Percentiles rank a stretch among this genome's conserved stretches.
Conservation (phyloP, 1,140 invertebrate species). For the Odontomachus brunneus region DNA sequence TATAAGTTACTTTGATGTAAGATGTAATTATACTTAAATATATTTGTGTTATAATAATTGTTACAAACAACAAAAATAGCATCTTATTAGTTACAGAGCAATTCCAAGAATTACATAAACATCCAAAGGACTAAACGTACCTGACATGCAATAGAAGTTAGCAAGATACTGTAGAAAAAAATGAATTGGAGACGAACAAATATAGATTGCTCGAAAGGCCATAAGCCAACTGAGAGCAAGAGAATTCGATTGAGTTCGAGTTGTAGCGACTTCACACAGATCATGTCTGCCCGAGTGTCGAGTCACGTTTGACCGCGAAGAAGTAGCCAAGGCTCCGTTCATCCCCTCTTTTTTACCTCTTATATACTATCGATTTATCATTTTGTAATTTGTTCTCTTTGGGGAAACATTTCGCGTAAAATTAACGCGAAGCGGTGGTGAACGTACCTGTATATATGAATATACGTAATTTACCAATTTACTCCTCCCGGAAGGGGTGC, state of each 20-base stretch:
- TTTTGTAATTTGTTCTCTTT: too few species aligned
- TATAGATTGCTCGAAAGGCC: conserved; percentile 17
- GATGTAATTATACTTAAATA: too few species aligned
- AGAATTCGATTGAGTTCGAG: conserved; percentile 2
- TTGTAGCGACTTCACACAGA: neutral
- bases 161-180: neutral
- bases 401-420: too few species aligned
- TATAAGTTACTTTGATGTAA: too few species aligned
- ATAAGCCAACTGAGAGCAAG: neutral
- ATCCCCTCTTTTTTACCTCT: neutral
- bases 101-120: neutral
- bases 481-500: too few species aligned
- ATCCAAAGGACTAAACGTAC: neutral
- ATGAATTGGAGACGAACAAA: neutral
- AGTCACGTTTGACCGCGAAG: neutral
- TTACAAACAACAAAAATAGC: neutral
- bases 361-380: neutral
- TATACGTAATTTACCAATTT: too few species aligned
- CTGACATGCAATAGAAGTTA: conserved; percentile 3
- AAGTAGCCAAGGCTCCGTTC: neutral
- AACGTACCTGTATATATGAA: too few species aligned
- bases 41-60: neutral
- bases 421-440: too few species aligned
- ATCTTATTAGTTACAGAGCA: neutral
- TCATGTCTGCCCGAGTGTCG: neutral